phyloP scores from a whole-genome alignment of 2,888 invertebrate species.

The Plebejus anna region DNA sequence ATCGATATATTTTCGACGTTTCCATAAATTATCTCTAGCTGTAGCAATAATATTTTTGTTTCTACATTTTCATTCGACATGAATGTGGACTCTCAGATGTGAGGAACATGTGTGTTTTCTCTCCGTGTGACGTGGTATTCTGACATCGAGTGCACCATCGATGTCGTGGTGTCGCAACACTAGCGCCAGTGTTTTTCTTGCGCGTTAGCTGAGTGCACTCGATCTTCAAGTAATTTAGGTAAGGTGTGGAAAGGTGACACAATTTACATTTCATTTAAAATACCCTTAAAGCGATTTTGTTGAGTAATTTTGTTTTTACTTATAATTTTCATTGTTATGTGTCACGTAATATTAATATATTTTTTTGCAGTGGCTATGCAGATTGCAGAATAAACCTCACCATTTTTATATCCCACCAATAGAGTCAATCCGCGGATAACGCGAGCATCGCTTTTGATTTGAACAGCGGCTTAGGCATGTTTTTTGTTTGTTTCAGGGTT shows the following conservation, averaged over 20 bases:
- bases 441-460: neutral
- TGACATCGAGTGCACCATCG: slow-evolving; percentile 18
- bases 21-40: neutral
- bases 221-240: slow-evolving; percentile 29
- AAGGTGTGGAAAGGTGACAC: slow-evolving; percentile 21
- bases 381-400: too few species aligned
- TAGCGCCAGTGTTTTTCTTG: slow-evolving; percentile 34
- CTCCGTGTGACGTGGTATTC: neutral
- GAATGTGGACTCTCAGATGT: neutral
- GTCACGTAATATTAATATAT: too few species aligned
- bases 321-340: too few species aligned
- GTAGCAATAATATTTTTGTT: neutral
- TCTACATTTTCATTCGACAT: neutral
- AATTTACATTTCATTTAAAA: slow-evolving; percentile 30
- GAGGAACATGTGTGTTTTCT: neutral
- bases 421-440: neutral
- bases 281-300: neutral
- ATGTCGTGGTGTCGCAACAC: neutral
- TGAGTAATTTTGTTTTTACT: too few species aligned
- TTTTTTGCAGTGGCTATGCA: too few species aligned
- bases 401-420: neutral
- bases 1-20: neutral
- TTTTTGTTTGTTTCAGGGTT: neutral
- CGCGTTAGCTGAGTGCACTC: slow-evolving; percentile 33
- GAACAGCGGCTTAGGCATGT: neutral